Base-by-base conservation (phyloP, 2,113 vertebrate genomes). In the Oreamnos americanus region DNA sequence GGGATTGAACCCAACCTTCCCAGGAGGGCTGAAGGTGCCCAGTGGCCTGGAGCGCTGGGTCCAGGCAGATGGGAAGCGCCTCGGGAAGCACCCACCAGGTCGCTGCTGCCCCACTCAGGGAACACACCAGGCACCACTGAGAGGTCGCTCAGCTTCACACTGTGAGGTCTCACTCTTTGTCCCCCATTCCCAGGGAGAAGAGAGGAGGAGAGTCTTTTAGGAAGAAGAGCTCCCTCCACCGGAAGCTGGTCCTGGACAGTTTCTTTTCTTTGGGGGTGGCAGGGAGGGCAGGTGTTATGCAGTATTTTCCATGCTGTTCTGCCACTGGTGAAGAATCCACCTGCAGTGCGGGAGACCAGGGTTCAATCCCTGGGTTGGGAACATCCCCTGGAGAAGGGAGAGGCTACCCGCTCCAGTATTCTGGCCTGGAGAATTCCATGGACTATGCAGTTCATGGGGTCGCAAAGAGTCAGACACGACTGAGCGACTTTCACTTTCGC, bases 11-110 rank as follows among this genome's bases (percentile, higher is more conserved):
- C 7, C 1, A 4, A 25, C 49, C 21, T 74, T 51, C 7, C 45
- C 3, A 1, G 51, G 36, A 23, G 26, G 21, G n/a, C 12, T 11
- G 4, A 58, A 51, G 15, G 28, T 7, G 3, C 6, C 1, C 12
- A 16, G 64, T 2, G 1, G 1, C 23, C 4, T 2, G 10, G 39
- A 1, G 2, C 5, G 0, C 47, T 16, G 14, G 33, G 60, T 13
- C 36, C 28, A 62, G 28, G 28, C 60, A 62, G 60, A 33, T 15
- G 60, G 13, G 28, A 30, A 62, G 58, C 5, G 0, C 55, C 14
- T 36, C 0, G 0, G 39, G 30, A 57, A 71, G 82, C 7, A 0
- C 10, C 39, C 10, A 15, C 0, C 21, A 9, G 58, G 17, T 6
- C 23, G 8, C 25, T 7, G 3, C 2, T 0, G 9, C 33, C 84